Evolutionary conservation across 2,113 vertebrate genomes (phyloP).

Genomic region (Elaphurus davidianus): DNA sequence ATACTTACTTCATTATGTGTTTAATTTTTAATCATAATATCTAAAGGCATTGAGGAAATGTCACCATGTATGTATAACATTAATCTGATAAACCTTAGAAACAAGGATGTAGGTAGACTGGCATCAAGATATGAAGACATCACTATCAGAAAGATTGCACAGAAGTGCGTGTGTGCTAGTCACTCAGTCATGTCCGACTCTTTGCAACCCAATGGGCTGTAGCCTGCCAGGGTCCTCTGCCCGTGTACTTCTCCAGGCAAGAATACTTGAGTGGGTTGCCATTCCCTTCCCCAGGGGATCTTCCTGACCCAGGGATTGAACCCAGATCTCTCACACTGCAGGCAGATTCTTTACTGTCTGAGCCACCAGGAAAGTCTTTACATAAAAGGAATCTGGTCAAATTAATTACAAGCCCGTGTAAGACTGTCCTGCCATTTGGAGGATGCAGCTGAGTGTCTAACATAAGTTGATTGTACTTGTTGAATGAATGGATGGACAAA

Average conservation of each 20-base stretch:
- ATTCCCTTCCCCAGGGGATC: not conserved
- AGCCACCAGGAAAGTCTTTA: not conserved
- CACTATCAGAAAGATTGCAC: not conserved
- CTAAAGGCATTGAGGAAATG: not conserved
- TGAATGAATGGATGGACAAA: not conserved
- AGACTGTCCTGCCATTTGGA: not conserved
- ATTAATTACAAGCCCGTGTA: not conserved
- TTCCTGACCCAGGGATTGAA: not conserved
- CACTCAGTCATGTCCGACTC: not conserved
- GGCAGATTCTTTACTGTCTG: not conserved
- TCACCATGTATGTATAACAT: not conserved
- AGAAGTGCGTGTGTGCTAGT: not conserved
- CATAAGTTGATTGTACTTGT: not conserved
- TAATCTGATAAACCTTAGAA: not conserved
- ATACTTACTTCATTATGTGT: not conserved
- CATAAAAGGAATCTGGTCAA: not conserved
- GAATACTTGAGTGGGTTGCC: not conserved
- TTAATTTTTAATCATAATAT: not conserved
- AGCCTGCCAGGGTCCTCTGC: not conserved
- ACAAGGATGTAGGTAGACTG: not conserved
- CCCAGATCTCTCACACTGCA: not conserved
- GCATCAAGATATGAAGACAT: not conserved
- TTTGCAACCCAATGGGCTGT: not conserved
- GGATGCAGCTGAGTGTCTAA: not conserved
- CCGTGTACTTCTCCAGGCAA: not conserved